Evolutionary conservation across 2,888 invertebrate species (phyloP).

Genomic region (Seira sanloemensis): DNA sequence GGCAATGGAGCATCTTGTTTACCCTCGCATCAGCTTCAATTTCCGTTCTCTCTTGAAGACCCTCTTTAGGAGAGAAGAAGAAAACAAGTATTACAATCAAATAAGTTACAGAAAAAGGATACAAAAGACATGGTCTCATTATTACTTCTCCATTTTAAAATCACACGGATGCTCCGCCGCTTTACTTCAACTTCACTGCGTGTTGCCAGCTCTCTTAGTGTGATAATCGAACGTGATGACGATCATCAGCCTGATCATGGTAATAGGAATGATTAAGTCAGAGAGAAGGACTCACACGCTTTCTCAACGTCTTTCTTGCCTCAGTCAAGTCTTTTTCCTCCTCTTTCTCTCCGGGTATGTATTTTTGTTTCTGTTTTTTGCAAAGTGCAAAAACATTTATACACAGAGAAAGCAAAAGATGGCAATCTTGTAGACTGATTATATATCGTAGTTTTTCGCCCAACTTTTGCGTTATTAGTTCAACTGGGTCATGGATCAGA

Average conservation of each 20-base stretch:
- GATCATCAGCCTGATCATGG: background rate
- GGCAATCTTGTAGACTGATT: background rate
- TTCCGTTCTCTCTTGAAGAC: constrained; percentile 16
- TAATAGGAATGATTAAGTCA: constrained; percentile 48
- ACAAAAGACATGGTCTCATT: constrained; percentile 9
- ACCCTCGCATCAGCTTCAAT: constrained; percentile 29
- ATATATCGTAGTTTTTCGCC: background rate
- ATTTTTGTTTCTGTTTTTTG: constrained; percentile 7
- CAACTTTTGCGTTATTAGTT: background rate
- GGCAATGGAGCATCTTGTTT: constrained; percentile 24
- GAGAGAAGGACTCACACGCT: constrained; percentile 37
- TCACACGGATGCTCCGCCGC: too few relatives aligned
- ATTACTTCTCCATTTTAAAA: constrained; percentile 23
- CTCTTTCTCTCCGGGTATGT: background rate
- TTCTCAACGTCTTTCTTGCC: constrained; percentile 21
- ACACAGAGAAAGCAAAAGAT: background rate
- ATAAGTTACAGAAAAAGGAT: constrained; percentile 8
- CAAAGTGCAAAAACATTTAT: constrained; percentile 3
- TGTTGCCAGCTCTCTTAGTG: background rate
- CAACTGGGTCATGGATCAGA: constrained; percentile 23
- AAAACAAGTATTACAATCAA: too few relatives aligned
- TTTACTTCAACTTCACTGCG: background rate
- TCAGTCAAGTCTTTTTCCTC: background rate
- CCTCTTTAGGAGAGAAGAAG: too few relatives aligned
- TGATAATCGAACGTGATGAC: background rate